phyloP scores from a whole-genome alignment of 2,888 invertebrate species.

The Girardia tigrina region DNA sequence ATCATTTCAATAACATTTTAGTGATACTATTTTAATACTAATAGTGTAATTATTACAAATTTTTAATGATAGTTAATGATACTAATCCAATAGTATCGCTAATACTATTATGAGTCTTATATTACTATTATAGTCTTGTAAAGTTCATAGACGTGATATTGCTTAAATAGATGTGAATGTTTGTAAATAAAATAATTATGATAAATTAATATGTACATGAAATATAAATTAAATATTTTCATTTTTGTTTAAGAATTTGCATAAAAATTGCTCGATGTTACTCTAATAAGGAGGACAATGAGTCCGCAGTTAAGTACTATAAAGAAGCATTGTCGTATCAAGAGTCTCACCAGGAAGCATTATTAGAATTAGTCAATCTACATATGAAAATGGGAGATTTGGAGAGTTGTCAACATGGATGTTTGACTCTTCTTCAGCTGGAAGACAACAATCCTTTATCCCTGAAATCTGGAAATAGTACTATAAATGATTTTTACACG shows the following conservation, averaged over 20 bases:
- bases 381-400: constrained; percentile 58
- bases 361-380: constrained; percentile 50
- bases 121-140: too few relatives aligned
- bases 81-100: too few relatives aligned
- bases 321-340: constrained; percentile 70
- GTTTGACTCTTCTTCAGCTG: constrained; percentile 64
- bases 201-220: too few relatives aligned
- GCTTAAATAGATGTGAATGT: too few relatives aligned
- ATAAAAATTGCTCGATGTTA: constrained; percentile 63
- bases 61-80: too few relatives aligned
- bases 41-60: too few relatives aligned
- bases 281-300: constrained; percentile 57
- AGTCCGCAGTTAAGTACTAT: constrained; percentile 65
- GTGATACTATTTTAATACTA: too few relatives aligned
- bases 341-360: constrained; percentile 60
- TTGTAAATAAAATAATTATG: too few relatives aligned
- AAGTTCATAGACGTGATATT: too few relatives aligned
- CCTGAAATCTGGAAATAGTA: neutral
- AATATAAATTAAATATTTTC: too few relatives aligned
- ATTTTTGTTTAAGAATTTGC: constrained; percentile 58
- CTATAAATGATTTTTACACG: constrained; percentile 63
- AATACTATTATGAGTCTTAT: too few relatives aligned
- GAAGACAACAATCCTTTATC: constrained; percentile 55
- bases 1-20: too few relatives aligned
- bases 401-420: constrained; percentile 73